Conservation (phyloP, 2,888 invertebrate genomes). For the Rhimphoctona megacephalus region DNA sequence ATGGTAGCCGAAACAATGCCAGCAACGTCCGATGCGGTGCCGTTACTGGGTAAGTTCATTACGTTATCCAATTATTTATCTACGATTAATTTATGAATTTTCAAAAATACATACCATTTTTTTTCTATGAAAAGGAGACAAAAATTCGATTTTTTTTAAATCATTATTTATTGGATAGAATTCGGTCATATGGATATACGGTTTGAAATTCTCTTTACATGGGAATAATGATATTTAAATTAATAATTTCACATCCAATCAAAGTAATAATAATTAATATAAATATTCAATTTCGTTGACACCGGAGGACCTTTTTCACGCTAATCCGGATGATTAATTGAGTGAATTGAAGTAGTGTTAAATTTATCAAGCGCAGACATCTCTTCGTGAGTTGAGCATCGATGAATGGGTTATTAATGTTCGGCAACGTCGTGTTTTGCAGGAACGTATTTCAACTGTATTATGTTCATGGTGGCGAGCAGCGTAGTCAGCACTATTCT, state of each 20-base stretch:
- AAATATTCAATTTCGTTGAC: not conserved
- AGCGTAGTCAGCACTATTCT: constrained; percentile 99
- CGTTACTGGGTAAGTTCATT: constrained; percentile 89
- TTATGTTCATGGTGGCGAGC: constrained; percentile 99
- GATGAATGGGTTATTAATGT: constrained; percentile 57
- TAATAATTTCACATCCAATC: not conserved
- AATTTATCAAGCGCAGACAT: not conserved
- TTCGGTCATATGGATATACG: too few relatives aligned
- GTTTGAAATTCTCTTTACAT: not conserved
- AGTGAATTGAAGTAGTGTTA: not conserved
- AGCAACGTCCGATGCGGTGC: constrained; percentile 97
- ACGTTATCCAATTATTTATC: constrained; percentile 6
- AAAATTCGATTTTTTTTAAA: not conserved
- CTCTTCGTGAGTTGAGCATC: not conserved
- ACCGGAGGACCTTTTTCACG: not conserved
- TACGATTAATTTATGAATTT: not conserved
- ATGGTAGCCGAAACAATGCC: constrained; percentile 99
- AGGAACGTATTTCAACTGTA: constrained; percentile 99
- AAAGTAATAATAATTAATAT: not conserved
- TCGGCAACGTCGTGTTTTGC: constrained; percentile 78
- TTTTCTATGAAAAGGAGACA: not conserved
- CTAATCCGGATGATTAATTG: not conserved
- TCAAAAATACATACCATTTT: not conserved
- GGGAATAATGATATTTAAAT: not conserved
- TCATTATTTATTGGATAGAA: too few relatives aligned